Percentiles rank a stretch among this genome's conserved stretches.
phyloP scores from a whole-genome alignment of 2,888 invertebrate species.

The Trichogramma dendrolimi region DNA sequence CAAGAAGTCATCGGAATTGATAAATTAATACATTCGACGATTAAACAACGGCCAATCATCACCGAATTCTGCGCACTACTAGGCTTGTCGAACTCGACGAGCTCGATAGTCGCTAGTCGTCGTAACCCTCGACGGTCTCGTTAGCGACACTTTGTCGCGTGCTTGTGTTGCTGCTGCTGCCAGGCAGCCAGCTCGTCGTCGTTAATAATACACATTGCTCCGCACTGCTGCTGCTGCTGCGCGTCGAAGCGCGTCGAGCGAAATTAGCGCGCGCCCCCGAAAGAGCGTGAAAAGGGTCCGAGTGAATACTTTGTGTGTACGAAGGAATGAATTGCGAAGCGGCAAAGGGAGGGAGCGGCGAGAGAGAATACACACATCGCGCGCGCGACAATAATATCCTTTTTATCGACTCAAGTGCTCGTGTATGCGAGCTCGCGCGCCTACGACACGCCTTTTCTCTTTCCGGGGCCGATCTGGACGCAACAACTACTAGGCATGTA shows the following conservation, averaged over 20 bases:
- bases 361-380: constrained; percentile 5
- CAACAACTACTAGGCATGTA: no score
- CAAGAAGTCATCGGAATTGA: no score
- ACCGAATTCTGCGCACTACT: no score
- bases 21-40: no score
- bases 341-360: no score
- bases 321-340: background rate
- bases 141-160: constrained; percentile 17
- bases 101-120: no score
- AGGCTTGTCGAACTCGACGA: no score
- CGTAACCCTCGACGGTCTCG: constrained; percentile 5
- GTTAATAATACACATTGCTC: constrained; percentile 5
- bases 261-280: constrained; percentile 27
- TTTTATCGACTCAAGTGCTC: constrained; percentile 36
- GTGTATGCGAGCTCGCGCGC: constrained; percentile 36
- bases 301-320: constrained; percentile 30
- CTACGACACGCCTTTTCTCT: background rate
- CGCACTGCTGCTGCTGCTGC: background rate
- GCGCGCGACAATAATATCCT: constrained; percentile 42
- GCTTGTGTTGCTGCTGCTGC: background rate
- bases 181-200: background rate
- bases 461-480: background rate
- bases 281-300: constrained; percentile 16
- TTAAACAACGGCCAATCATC: no score
- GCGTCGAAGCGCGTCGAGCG: constrained; percentile 13